A percentile compares a stretch with the other conserved stretches of the same genome.
Evolutionary conservation across 2,888 invertebrate genomes (phyloP).

Genomic region (Mactromeris polynyma): DNA sequence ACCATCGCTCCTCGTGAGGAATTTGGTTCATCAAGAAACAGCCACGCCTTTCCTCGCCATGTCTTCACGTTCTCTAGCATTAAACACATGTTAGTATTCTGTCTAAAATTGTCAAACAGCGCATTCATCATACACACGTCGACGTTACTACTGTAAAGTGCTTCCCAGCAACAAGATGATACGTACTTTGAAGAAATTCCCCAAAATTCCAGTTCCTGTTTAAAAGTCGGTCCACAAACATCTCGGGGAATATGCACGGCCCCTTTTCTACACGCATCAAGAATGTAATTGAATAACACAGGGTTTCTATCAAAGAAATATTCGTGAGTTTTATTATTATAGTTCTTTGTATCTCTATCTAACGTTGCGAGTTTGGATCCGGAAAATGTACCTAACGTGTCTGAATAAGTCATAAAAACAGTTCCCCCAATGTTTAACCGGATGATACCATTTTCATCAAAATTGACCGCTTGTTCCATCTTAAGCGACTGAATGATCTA

Average conservation of each 20-base stretch:
- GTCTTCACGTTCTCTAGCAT: background rate
- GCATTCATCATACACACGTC: constrained; percentile 2
- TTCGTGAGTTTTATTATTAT: background rate
- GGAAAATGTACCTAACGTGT: constrained; percentile 33
- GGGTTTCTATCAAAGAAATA: constrained; percentile 61
- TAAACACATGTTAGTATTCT: constrained; percentile 15
- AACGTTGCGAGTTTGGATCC: constrained; percentile 36
- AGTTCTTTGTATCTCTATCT: constrained; percentile 9
- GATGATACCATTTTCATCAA: constrained; percentile 7
- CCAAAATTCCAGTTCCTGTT: constrained; percentile 57
- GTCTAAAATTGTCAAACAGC: background rate
- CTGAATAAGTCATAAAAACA: constrained; percentile 30
- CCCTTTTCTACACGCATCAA: constrained; percentile 49
- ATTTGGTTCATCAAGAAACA: constrained; percentile 32
- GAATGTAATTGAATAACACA: constrained; percentile 42
- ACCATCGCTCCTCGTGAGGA: constrained; percentile 35
- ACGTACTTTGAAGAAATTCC: constrained; percentile 36
- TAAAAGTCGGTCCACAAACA: constrained; percentile 39
- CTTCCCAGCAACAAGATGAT: constrained; percentile 53
- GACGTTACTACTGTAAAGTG: constrained; percentile 32
- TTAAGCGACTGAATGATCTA: background rate
- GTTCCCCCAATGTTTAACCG: constrained; percentile 52
- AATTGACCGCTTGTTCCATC: constrained; percentile 25
- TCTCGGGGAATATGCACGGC: constrained; percentile 52
- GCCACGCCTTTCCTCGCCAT: background rate